Base-by-base conservation (phyloP, 2,797 vertebrate genomes). In the Lutjanus campechanus region DNA sequence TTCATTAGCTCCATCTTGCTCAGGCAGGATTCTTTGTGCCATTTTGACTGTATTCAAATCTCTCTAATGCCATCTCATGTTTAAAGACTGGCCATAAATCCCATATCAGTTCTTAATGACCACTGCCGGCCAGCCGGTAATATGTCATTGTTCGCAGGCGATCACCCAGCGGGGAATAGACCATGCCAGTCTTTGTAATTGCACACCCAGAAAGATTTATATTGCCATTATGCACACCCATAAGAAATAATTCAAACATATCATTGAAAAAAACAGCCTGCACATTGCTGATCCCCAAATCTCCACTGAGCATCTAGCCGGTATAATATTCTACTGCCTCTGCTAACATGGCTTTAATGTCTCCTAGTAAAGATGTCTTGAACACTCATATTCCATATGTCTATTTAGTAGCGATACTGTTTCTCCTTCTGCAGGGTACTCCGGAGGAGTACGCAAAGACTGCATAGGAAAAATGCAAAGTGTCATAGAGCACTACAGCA, bases 131-230 rank as follows among this genome's bases (percentile, higher is more conserved):
- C 97, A 96, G 97, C 97, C 97, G 96, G 97, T 98, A 97, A 98
- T 99, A 98, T 98, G 98, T 99, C 98, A 99, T 97, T 97, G 98
- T 98, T 98, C 97, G 96, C 97, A 97, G 96, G 96, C 97, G 97
- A 98, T 98, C 97, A 97, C 97, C 97, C 98, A 98, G 96, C 96
- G 95, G 98, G 97, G 98, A 99, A 98, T 97, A 97, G 97, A 97
- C 96, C 97, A 97, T 98, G 98, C 97, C 98, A 98, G 97, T 98
- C 97, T 98, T 97, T 97, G 97, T 99, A 99, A 99, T 99, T 99
- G 98, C 98, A 97, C 97, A 96, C 97, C 96, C 96, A 94, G 97
- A 97, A 97, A 99, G 98, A 99, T 99, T 99, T 99, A 99, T 99
- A 97, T 96, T 96, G 95, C 97, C 97, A 99, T 99, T 99, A 99